Percentiles rank a stretch among this genome's conserved stretches.
phyloP scores from a whole-genome alignment of 1,140 invertebrate genomes.

The Drosophila funebris region DNA sequence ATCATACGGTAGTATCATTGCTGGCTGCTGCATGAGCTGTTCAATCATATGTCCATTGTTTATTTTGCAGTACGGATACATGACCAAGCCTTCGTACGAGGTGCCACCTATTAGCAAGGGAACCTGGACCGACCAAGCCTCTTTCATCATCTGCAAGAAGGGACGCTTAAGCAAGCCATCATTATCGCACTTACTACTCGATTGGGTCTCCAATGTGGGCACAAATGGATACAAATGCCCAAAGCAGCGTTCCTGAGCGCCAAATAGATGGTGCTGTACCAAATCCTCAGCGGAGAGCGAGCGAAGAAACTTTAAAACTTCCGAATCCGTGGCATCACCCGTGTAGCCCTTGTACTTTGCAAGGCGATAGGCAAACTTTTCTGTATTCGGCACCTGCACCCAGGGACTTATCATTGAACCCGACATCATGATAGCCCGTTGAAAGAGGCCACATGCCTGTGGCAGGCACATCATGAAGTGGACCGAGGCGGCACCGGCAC shows the following conservation, averaged over 20 bases:
- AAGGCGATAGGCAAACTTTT: constrained; percentile 34
- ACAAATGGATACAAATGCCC: constrained; percentile 59
- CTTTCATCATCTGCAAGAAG: constrained; percentile 53
- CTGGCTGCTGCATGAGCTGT: constrained; percentile 42
- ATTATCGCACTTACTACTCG: neutral
- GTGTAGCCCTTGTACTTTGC: constrained; percentile 55
- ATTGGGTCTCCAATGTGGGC: constrained; percentile 66
- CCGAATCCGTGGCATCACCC: constrained; percentile 59
- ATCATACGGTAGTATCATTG: constrained; percentile 52
- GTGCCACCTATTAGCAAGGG: constrained; percentile 82
- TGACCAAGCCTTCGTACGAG: constrained; percentile 71
- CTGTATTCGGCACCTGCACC: constrained; percentile 29
- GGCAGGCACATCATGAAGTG: constrained; percentile 69
- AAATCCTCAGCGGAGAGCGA: constrained; percentile 86
- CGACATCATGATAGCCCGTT: constrained; percentile 86
- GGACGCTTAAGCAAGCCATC: constrained; percentile 37
- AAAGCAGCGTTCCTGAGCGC: constrained; percentile 30
- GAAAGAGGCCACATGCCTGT: constrained; percentile 84
- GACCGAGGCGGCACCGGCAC: constrained; percentile 74
- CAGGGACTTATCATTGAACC: constrained; percentile 84
- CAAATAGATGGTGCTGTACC: constrained; percentile 62
- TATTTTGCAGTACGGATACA: constrained; percentile 47
- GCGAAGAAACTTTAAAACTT: constrained; percentile 82
- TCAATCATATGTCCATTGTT: constrained; percentile 53
- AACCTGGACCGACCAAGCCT: constrained; percentile 72